Percentiles rank a stretch among this genome's conserved stretches.
Conservation (phyloP, 2,888 invertebrate species). For the Syrphus vitripennis region DNA sequence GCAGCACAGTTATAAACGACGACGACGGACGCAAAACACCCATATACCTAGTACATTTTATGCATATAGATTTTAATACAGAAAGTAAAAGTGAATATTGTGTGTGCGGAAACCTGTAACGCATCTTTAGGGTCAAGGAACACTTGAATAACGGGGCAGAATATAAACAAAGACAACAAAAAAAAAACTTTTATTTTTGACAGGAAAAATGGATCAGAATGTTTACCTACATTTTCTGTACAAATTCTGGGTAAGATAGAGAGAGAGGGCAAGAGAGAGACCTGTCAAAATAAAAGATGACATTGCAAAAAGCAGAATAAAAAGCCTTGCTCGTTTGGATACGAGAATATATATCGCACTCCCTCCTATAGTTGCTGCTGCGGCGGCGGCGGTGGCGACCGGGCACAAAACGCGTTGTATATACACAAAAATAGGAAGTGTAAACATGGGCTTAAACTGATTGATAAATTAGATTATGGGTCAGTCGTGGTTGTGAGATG, state of each 20-base stretch:
- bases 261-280: no score
- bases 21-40: neutral
- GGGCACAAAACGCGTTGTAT: conserved; percentile 22
- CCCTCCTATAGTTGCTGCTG: conserved; percentile 17
- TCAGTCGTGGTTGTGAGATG: conserved; percentile 54
- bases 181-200: conserved; percentile 36
- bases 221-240: conserved; percentile 40
- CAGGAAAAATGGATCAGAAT: conserved; percentile 62
- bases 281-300: conserved; percentile 71
- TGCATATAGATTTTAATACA: conserved; percentile 55
- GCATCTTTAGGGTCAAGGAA: conserved; percentile 71
- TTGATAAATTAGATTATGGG: conserved; percentile 72
- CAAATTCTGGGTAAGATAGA: neutral
- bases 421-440: conserved; percentile 64
- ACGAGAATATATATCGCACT: conserved; percentile 1
- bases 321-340: conserved; percentile 23
- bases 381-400: no score
- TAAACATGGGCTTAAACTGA: conserved; percentile 71
- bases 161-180: neutral
- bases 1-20: conserved; percentile 3
- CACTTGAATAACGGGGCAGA: conserved; percentile 21
- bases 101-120: conserved; percentile 71
- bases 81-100: conserved; percentile 69
- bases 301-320: conserved; percentile 46
- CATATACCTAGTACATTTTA: conserved; percentile 31